phyloP scores from a whole-genome alignment of 1,140 invertebrate species.

The Rhyacophila brunnea region DNA sequence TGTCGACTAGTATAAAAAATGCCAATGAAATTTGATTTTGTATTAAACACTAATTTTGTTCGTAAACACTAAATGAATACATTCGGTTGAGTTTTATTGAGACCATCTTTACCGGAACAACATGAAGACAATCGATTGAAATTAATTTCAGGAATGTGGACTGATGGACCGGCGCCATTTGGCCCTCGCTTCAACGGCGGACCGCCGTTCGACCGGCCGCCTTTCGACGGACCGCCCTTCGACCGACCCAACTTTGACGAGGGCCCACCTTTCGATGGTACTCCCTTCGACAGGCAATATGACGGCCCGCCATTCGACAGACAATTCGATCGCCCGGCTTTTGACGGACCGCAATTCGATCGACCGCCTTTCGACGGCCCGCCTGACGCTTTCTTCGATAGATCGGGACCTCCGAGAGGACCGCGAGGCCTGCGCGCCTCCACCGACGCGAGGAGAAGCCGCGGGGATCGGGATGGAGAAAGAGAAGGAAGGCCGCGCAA shows the following conservation, averaged over 20 bases:
- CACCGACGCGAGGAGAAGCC: slow-evolving; percentile 18
- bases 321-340: slow-evolving; percentile 43
- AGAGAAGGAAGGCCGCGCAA: slow-evolving; percentile 14
- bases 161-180: slow-evolving; percentile 40
- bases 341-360: slow-evolving; percentile 39
- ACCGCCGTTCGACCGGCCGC: slow-evolving; percentile 43
- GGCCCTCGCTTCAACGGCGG: slow-evolving; percentile 40
- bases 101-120: no score
- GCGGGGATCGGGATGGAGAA: slow-evolving; percentile 38
- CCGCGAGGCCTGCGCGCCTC: slow-evolving; percentile 38
- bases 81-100: no score
- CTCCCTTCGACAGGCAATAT: slow-evolving; percentile 34
- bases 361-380: slow-evolving; percentile 40
- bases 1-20: no score
- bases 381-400: slow-evolving; percentile 47
- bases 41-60: no score
- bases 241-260: slow-evolving; percentile 16
- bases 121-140: no score
- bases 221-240: slow-evolving; percentile 34
- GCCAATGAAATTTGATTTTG: no score
- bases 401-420: slow-evolving; percentile 43
- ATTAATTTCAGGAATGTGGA: slow-evolving; percentile 49
- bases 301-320: slow-evolving; percentile 34
- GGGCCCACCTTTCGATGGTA: slow-evolving; percentile 25
- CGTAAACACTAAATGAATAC: no score